Percentiles rank a stretch among this genome's conserved stretches.
These are phyloP conservation scores for Cheilinus undulatus DNA, from an alignment of 2,113 vertebrate species.

Conservation along the genomic window DNA sequence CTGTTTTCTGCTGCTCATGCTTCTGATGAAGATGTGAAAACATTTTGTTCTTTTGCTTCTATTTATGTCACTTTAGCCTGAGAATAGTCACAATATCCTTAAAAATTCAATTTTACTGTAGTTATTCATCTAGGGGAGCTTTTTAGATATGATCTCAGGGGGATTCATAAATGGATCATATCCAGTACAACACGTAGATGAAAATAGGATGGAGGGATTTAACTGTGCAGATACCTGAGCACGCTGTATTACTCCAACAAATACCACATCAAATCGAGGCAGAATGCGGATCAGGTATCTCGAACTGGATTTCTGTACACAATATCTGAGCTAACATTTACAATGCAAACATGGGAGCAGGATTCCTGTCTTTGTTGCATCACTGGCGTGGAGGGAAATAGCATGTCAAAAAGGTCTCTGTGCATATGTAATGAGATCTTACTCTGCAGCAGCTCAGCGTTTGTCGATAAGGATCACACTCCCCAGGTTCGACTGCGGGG, in stretches of 20 bases:
- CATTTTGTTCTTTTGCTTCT: conserved; percentile 23
- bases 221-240: conserved; percentile 25
- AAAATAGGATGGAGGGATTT: conserved; percentile 54
- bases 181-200: conserved; percentile 39
- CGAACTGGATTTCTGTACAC: conserved; percentile 13
- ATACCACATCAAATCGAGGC: conserved; percentile 36
- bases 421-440: conserved; percentile 73
- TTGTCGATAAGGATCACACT: conserved; percentile 81
- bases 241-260: conserved; percentile 32
- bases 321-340: conserved; percentile 56
- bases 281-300: conserved; percentile 43
- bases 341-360: conserved; percentile 39
- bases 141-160: conserved; percentile 44
- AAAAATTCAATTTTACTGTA: conserved; percentile 41
- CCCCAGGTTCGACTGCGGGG: conserved; percentile 71
- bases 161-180: conserved; percentile 63
- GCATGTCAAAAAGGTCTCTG: conserved; percentile 67
- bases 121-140: conserved; percentile 49
- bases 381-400: conserved; percentile 42
- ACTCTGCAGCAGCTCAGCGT: conserved; percentile 46
- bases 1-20: conserved; percentile 7
- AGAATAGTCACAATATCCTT: conserved; percentile 41
- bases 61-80: conserved; percentile 47
- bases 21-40: conserved; percentile 8
- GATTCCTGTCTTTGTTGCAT: conserved; percentile 63